Evolutionary conservation across 2,888 invertebrate species (phyloP).

Genomic region (Dione vanillae): DNA sequence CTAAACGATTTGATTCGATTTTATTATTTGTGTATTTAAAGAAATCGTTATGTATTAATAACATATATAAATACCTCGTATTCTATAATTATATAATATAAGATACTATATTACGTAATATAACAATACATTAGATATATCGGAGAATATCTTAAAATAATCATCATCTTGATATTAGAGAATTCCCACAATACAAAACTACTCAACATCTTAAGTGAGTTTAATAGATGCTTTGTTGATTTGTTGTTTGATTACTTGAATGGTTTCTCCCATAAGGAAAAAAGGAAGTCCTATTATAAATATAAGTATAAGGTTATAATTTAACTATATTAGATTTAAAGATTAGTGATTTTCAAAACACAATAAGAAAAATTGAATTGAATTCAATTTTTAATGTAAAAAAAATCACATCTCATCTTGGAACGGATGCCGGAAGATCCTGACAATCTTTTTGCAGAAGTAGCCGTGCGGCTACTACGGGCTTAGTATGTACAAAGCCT

Average conservation of each 20-base stretch:
- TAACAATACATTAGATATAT: too few species aligned
- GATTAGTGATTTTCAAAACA: too few species aligned
- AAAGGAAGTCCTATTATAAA: not conserved
- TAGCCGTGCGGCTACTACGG: too few species aligned
- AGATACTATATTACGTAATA: too few species aligned
- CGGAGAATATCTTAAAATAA: not conserved
- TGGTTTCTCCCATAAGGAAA: constrained; percentile 26
- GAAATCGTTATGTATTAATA: too few species aligned
- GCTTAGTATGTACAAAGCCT: too few species aligned
- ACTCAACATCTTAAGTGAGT: constrained; percentile 18
- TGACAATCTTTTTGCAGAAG: not conserved
- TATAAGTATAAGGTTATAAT: not conserved
- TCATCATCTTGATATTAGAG: not conserved
- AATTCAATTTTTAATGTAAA: too few species aligned
- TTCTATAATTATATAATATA: not conserved
- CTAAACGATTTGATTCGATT: not conserved
- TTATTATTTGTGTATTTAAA: not conserved
- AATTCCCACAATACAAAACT: constrained; percentile 11
- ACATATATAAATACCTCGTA: too few species aligned
- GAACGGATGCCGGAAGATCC: not conserved
- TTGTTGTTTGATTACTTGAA: constrained; percentile 21
- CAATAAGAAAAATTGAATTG: too few species aligned
- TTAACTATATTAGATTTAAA: not conserved
- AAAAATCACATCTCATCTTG: too few species aligned
- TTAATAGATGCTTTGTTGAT: constrained; percentile 28